Base-by-base conservation (phyloP, 2,888 invertebrate species). In the Habrosyne pyritoides region DNA sequence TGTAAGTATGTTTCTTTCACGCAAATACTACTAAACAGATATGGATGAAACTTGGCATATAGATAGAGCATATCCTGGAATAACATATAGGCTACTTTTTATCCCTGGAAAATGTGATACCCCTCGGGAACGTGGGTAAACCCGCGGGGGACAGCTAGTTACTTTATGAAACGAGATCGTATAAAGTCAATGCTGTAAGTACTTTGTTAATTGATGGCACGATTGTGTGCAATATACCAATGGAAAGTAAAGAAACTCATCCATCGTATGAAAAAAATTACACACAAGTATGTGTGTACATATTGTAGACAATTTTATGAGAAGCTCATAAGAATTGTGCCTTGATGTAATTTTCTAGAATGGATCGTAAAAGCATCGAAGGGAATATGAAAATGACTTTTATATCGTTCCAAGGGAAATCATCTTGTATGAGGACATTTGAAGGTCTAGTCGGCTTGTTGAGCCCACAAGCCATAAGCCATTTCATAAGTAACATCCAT, bases 401-500 rank as follows among this genome's bases (percentile, higher is more conserved):
- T 77, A 72, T 72, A 67, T 67, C 70, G 73, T 71, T 75, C 69
- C 77, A 59, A 64, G 77, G 74, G 72, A 75, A 77, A 77, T 78
- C 74, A 77, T 66, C 68, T 66, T 64, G 73, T 63, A 69, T 61
- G 60, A 61, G 28, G 18, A 30, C 50, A 50, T 28, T 28, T 50
- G 21, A 50, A 50, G 50, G 50, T 30, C 18, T 50, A 18, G 28
- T 30, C 18, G 49, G 8, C 28, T 26, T 5, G 18, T 18, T 49
- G 49, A 26, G 8, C 14, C 49, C 24, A 24, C 24, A 21, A 24
- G 7, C 28, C 14, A 28, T 26, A 49, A 28, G 14, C 8, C 6
- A 26, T 18, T 24, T 26, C 24, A 49, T 14, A 26, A 10, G 10
- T 7, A 47, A 10, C 14, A 24, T n/a, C n/a, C n/a, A n/a, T n/a